phyloP scores from a whole-genome alignment of 2,797 vertebrate species.

The Falco berigora region DNA sequence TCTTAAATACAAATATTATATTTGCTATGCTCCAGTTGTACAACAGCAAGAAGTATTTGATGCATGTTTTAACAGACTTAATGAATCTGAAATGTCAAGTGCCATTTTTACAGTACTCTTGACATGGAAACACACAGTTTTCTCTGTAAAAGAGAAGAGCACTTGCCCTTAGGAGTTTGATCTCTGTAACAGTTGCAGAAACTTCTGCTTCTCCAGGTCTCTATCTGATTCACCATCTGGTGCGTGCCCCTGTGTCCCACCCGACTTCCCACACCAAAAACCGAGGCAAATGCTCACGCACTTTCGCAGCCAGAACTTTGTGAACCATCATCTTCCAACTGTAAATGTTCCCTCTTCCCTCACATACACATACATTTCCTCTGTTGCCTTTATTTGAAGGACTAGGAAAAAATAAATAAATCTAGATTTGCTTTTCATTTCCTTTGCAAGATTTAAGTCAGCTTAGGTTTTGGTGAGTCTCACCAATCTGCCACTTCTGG shows the following conservation, averaged over 20 bases:
- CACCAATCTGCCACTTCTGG: background rate
- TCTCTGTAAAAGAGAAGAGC: background rate
- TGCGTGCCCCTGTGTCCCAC: background rate
- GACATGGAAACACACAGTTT: background rate
- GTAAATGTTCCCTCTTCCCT: background rate
- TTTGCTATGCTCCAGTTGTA: background rate
- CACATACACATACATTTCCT: accelerated
- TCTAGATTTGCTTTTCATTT: background rate
- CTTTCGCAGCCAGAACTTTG: background rate
- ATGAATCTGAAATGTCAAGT: background rate
- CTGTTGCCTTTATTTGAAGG: background rate
- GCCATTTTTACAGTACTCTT: background rate
- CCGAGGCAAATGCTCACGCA: background rate
- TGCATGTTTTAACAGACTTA: background rate
- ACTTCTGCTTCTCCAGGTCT: background rate
- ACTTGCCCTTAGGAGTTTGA: background rate
- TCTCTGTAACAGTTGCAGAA: background rate
- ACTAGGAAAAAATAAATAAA: background rate
- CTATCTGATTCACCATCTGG: background rate
- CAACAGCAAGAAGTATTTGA: background rate
- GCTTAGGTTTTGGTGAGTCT: background rate
- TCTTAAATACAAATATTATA: background rate
- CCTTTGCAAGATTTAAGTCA: background rate
- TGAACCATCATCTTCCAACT: background rate
- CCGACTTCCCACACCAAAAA: background rate